A percentile compares a stretch with the other conserved stretches of the same genome.
Conservation (phyloP, 2,797 vertebrate genomes). For the Thamnophis elegans region DNA sequence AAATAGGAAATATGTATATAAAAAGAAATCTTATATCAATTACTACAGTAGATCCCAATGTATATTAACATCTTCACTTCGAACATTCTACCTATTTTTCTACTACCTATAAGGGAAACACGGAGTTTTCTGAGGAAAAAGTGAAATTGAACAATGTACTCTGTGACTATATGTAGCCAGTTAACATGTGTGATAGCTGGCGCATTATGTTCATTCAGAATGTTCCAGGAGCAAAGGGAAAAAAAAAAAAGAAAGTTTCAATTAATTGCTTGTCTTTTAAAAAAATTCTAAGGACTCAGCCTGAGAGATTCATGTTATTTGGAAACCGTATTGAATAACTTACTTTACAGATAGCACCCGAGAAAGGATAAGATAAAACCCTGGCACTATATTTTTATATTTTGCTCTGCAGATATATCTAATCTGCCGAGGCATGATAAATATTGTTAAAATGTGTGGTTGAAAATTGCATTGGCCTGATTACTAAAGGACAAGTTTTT, state of each 20-base stretch:
- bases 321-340: conserved; percentile 52
- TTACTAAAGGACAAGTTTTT: no score
- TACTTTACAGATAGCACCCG: conserved; percentile 58
- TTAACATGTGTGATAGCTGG: conserved; percentile 33
- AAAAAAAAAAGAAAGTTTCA: conserved; percentile 35
- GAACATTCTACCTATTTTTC: not conserved
- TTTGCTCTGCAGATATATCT: conserved; percentile 64
- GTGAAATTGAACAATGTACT: conserved; percentile 20
- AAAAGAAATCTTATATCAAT: not conserved
- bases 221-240: conserved; percentile 28
- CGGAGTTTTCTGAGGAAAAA: not conserved
- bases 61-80: not conserved
- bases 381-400: conserved; percentile 66
- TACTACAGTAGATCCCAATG: not conserved
- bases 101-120: conserved; percentile 12
- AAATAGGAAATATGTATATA: not conserved
- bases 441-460: conserved; percentile 57
- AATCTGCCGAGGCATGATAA: conserved; percentile 66
- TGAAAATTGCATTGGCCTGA: no score
- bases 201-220: conserved; percentile 43
- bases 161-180: conserved; percentile 15
- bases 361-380: conserved; percentile 64
- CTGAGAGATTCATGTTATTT: conserved; percentile 50
- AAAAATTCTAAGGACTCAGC: conserved; percentile 40
- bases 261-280: conserved; percentile 54